Evolutionary conservation across 2,113 vertebrate species (phyloP), one percentile per base, ranked within the genome.

Genomic region (Trichomycterus rosablanca): DNA sequence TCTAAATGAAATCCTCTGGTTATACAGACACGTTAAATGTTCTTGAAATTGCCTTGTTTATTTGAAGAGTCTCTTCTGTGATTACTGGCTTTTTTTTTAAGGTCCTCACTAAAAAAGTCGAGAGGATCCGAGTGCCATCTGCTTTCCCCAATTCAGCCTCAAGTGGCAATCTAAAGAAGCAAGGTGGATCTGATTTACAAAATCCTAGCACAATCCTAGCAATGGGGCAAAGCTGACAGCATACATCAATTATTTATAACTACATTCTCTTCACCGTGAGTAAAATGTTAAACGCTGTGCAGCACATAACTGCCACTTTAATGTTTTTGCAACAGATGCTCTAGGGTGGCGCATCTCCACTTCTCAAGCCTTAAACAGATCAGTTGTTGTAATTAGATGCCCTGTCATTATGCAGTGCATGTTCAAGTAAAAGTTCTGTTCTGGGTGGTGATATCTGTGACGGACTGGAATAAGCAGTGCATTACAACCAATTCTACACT

Each of bases 101-200:
- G 10, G 22, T 11, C 10, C 23, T 28, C 15, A 46, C 12, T 49
- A 43, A 48, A 30, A 37, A 65, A 37, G 20, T 15, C 34, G 40
- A 46, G 30, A 48, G 43, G 43, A 51, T 56, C 43, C 40, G 32
- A 45, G 15, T 35, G 50, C 51, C 61, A 55, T 64, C 61, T 64
- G 42, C 43, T 56, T 30, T 48, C 52, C 56, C 42, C 8, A 48
- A 20, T 56, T 56, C 30, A 48, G 43, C 52, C 52, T 55, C 52
- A 56, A 56, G 11, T 56, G 52, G 52, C 52, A 30, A 28, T 48
- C 62, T 46, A 26, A n/a, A 39, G 52, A 56, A 12, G 43, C 62
- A 22, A 55, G 30, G 22, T 30, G 44, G 30, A 56, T 48, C 51
- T 24, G 40, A 34, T 40, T 65, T 65, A 40, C 24, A 56, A 65